Percentiles rank a stretch among this genome's conserved stretches.
Conservation (phyloP, 2,113 vertebrate species). For the Aptenodytes patagonicus region DNA sequence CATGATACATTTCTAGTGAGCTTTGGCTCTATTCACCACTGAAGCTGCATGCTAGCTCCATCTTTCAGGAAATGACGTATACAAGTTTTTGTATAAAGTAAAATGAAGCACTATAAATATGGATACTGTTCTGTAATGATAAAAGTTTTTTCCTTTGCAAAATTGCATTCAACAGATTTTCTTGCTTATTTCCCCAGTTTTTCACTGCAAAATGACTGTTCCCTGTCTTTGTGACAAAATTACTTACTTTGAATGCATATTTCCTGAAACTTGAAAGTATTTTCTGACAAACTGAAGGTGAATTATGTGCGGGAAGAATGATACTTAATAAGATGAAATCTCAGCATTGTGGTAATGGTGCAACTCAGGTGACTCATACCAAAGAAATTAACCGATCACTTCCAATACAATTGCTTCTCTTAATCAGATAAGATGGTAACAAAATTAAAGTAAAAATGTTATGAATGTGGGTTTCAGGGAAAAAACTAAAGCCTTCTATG, state of each 20-base stretch:
- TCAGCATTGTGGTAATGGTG: not conserved
- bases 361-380: not conserved
- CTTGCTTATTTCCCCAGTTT: not conserved
- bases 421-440: not conserved
- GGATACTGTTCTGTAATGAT: not conserved
- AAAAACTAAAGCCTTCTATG: not conserved
- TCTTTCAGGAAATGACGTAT: not conserved
- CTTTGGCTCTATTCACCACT: not conserved
- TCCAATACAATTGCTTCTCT: not conserved
- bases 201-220: not conserved
- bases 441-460: not conserved
- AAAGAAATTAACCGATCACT: not conserved
- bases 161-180: not conserved
- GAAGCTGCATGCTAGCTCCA: not conserved
- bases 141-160: not conserved
- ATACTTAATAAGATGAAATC: not conserved
- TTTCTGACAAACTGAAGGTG: not conserved
- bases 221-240: not conserved
- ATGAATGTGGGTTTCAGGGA: not conserved
- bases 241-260: not conserved
- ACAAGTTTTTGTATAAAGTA: not conserved
- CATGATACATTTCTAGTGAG: not conserved
- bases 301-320: not conserved
- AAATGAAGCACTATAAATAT: not conserved
- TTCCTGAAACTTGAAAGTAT: not conserved